A percentile compares a stretch with the other conserved stretches of the same genome.
These are phyloP conservation scores for Ceratosolen fusciceps DNA, from an alignment of 1,140 invertebrate genomes.

Conservation along the genomic window DNA sequence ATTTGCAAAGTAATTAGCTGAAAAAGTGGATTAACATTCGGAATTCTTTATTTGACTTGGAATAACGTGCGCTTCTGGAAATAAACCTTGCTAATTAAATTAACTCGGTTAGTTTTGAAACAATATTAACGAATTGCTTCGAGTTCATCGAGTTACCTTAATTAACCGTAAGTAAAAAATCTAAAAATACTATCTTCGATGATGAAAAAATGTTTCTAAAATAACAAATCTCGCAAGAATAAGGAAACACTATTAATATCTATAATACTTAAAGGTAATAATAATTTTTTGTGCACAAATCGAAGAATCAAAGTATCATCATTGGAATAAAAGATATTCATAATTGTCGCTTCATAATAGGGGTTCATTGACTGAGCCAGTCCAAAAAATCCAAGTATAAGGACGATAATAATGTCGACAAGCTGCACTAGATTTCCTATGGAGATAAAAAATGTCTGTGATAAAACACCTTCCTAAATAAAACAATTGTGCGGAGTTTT, in stretches of 20 bases:
- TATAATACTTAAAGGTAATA: too few relatives aligned
- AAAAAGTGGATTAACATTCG: too few relatives aligned
- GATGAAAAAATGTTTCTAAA: too few relatives aligned
- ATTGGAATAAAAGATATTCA: neutral
- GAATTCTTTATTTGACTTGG: too few relatives aligned
- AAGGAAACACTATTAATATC: too few relatives aligned
- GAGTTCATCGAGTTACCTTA: neutral
- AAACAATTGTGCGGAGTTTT: neutral
- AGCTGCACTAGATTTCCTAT: constrained; percentile 3
- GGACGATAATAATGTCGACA: neutral
- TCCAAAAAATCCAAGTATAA: neutral
- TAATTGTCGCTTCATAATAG: neutral
- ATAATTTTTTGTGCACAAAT: too few relatives aligned
- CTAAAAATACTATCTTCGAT: too few relatives aligned
- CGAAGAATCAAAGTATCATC: too few relatives aligned
- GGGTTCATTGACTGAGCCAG: neutral
- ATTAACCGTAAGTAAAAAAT: neutral
- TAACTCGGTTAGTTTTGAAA: neutral
- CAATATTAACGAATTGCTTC: neutral
- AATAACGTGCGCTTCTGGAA: too few relatives aligned
- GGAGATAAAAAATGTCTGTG: neutral
- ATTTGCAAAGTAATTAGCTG: too few relatives aligned
- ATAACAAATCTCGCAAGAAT: neutral
- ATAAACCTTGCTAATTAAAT: too few relatives aligned
- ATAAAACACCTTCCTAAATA: neutral